Evolutionary conservation across 2,797 vertebrate genomes (phyloP).

Genomic region (Centropyge bicolor): DNA sequence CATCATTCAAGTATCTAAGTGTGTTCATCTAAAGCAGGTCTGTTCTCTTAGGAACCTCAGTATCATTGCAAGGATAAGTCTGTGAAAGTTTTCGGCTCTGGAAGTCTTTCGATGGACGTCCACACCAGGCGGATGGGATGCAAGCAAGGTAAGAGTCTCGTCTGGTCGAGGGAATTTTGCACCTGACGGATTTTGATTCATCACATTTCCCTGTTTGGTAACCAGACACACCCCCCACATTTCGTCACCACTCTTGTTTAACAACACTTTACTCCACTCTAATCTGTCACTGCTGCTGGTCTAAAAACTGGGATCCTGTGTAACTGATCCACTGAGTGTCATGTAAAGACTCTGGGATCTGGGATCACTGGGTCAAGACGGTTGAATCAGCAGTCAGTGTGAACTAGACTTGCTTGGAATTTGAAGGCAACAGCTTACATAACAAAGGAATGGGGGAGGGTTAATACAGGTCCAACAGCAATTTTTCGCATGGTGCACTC

Average conservation of each 20-base stretch:
- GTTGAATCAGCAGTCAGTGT: no score
- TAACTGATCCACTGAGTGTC: not conserved
- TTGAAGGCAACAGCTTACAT: not conserved
- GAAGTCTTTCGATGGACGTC: constrained; percentile 68
- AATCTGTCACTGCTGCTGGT: not conserved
- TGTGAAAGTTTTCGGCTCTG: constrained; percentile 67
- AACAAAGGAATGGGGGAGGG: not conserved
- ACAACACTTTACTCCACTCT: no score
- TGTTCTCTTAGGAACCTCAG: constrained; percentile 71
- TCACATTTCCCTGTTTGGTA: not conserved
- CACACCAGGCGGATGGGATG: constrained; percentile 68
- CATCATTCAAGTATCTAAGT: fast-evolving
- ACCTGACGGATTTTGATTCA: not conserved
- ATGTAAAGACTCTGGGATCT: not conserved
- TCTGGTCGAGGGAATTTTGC: not conserved
- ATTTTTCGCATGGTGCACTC: not conserved
- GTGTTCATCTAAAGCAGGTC: not conserved
- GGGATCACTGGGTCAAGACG: not conserved
- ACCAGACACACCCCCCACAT: not conserved
- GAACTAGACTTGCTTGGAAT: not conserved
- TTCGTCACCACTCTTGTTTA: not conserved
- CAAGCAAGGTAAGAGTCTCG: constrained; percentile 67
- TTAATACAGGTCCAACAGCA: not conserved
- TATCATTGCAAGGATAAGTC: constrained; percentile 60
- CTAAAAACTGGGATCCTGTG: not conserved